Evolutionary conservation across 2,113 vertebrate genomes (phyloP), one percentile per base, ranked within the genome.

Genomic region (Pluvialis apricaria): DNA sequence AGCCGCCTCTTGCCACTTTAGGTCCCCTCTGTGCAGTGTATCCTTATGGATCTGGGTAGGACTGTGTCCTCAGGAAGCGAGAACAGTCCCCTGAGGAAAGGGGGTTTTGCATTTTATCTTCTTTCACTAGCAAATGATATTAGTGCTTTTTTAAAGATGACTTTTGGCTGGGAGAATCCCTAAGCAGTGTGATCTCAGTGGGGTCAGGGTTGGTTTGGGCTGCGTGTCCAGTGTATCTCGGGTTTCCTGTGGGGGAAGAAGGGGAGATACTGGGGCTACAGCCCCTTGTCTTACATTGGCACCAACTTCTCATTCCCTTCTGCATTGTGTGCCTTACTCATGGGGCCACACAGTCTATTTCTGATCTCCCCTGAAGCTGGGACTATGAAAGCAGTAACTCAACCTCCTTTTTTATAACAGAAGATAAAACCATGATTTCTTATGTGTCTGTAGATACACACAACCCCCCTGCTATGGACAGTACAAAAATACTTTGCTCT

Each of bases 361-460:
- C 51, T 52, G 49, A 31, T 57, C 11, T 11, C 9, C 34, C 17
- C 47, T 52, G 82, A 47, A 75, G 15, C 44, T 36, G 15, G 11
- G 17, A 22, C 15, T 76, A 13, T 2, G 3, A 69, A 86, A 65
- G 40, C 20, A 15, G 1, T 10, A 42, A 26, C 32, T 76, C 22
- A 21, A 61, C 10, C 51, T 91, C 14, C 11, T 28, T 84, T n/a
- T 88, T 52, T 3, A 24, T 4, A 34, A 14, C 6, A 25, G 52
- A 64, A 68, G 13, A 76, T 45, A 81, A 82, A 93, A 91, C 1
- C 3, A 25, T 42, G 16, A 15, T 44, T 57, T 77, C 15, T 47
- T 38, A 22, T 1, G 3, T 2, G 5, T 40, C 5, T 76, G 4
- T 36, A 2, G 13, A 1, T 21, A 2, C 19, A 24, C 49, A 51